Conservation (phyloP, 2,888 invertebrate genomes). For the Hipparchia sbordonii region DNA sequence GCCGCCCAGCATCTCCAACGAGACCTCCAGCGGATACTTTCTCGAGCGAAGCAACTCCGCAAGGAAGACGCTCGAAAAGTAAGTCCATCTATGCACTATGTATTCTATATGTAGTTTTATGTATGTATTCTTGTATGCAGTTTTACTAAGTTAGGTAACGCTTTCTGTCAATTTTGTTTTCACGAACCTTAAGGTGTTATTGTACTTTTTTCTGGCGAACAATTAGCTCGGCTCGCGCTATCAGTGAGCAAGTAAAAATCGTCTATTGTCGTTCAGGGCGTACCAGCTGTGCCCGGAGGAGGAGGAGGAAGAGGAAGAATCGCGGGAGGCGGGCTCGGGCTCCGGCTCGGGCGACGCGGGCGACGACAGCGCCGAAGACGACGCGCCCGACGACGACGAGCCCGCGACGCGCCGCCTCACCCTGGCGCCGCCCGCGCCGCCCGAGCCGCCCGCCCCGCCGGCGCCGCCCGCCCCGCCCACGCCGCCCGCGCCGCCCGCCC, state of each 20-base stretch:
- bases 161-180: too few species aligned
- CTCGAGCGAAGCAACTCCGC: constrained; percentile 97
- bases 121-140: too few species aligned
- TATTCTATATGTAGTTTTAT: not conserved
- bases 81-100: constrained; percentile 39
- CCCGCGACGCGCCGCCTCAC: constrained; percentile 41
- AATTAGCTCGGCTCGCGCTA: too few species aligned
- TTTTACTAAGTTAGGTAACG: too few species aligned
- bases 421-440: constrained; percentile 46
- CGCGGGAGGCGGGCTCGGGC: constrained; percentile 58
- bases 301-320: constrained; percentile 75
- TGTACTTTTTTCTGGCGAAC: too few species aligned
- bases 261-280: constrained; percentile 53
- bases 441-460: constrained; percentile 45
- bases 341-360: constrained; percentile 58
- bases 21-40: constrained; percentile 96
- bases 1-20: constrained; percentile 96
- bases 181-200: too few species aligned
- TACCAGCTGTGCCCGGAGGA: constrained; percentile 78
- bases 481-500: constrained; percentile 45
- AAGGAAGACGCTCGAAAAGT: constrained; percentile 89
- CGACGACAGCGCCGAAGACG: constrained; percentile 48
- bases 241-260: not conserved
- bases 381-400: constrained; percentile 56
- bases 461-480: constrained; percentile 44